Conservation (phyloP, 2,888 invertebrate species). For the Branchipolynoe longqiensis region DNA sequence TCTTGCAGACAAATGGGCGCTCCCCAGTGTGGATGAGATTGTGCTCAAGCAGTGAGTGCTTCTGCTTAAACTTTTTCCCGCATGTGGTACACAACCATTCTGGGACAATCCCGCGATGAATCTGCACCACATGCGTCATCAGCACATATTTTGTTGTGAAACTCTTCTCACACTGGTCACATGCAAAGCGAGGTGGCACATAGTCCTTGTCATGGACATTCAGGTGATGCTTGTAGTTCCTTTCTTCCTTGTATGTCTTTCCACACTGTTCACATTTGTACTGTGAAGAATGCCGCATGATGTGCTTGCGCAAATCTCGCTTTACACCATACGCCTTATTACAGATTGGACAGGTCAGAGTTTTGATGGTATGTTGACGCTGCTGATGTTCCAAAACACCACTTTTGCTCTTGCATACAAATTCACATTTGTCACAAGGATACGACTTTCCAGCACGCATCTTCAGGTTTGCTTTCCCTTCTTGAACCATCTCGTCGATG, state of each 20-base stretch:
- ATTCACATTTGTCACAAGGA: neutral
- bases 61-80: slow-evolving; percentile 54
- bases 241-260: slow-evolving; percentile 40
- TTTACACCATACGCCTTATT: slow-evolving; percentile 11
- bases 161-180: slow-evolving; percentile 40
- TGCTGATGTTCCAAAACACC: slow-evolving; percentile 7
- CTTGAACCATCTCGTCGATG: slow-evolving; percentile 26
- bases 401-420: neutral
- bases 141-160: slow-evolving; percentile 29
- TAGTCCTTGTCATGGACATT: slow-evolving; percentile 40
- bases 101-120: neutral
- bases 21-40: slow-evolving; percentile 27
- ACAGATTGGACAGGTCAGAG: slow-evolving; percentile 23
- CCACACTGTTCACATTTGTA: slow-evolving; percentile 33
- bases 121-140: slow-evolving; percentile 27
- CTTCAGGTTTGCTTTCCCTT: slow-evolving; percentile 16
- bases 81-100: slow-evolving; percentile 26
- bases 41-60: slow-evolving; percentile 17
- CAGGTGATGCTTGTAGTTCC: slow-evolving; percentile 17
- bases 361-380: neutral
- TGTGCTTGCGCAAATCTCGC: slow-evolving; percentile 31
- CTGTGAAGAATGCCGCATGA: neutral
- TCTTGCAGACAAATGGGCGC: slow-evolving; percentile 13
- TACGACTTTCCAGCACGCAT: neutral
- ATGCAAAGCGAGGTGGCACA: slow-evolving; percentile 9